Base-by-base conservation (phyloP, 1,140 invertebrate species). In the Euborellia annulipes region DNA sequence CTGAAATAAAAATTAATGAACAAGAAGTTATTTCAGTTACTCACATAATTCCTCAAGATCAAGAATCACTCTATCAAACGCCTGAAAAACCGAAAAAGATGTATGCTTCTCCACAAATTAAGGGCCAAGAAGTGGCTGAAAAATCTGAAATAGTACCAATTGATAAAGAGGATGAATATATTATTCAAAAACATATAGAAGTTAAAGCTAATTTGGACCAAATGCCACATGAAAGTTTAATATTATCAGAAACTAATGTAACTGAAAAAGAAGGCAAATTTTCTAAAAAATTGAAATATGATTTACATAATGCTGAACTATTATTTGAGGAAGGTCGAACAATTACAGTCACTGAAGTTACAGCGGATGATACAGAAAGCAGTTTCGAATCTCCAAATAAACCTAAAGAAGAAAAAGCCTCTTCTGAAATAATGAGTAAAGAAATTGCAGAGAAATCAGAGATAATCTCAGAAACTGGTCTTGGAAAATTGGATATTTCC, bases 381-480 rank as follows among this genome's bases (percentile, higher is more conserved):
- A 54, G 48, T 20, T 51, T 36, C 36, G 38, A 32, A 27, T 41
- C 34, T 14, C 36, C 20, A 2, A 54, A 58, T 45, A 59, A 60
- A 55, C 56, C 58, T 1, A 51, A 60, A 51, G 58, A 41, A 9
- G 62, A 62, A 50, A 60, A 51, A 16, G 68, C 68, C 20, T 59
- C 52, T 16, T 57, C 65, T 20, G 62, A 64, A 49, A 56, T 54
- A 42, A 63, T 53, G 53, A 63, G 48, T 46, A 58, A 68, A 45
- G 46, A 50, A 41, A 59, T 67, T 11, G 63, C 65, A 14, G 48
- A 67, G 46, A 54, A 58, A 3, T 59, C 51, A 17, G 66, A 72
- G 63, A 59, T 61, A 2, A 58, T 56, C 13, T 41, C 61, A 30
- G 57, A 63, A 23, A 56, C 56, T 37, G 40, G 47, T 13, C 13